Conservation (phyloP, 2,888 invertebrate genomes). For the Cylindroiulus punctatus region DNA sequence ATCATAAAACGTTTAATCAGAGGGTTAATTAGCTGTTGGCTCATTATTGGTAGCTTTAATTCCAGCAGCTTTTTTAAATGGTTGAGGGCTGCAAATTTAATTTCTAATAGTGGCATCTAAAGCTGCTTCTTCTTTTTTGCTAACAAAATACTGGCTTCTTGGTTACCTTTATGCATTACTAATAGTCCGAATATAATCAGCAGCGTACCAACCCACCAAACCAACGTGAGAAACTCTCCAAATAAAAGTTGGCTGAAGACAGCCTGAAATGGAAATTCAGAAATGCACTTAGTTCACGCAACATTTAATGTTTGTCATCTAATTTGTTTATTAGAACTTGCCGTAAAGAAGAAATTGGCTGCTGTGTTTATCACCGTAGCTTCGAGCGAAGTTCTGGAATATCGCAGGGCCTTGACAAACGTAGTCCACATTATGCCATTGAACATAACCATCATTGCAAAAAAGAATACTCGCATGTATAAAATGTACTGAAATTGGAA, state of each 20-base stretch:
- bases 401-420: slow-evolving; percentile 67
- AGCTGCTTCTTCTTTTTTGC: slow-evolving; percentile 33
- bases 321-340: slow-evolving; percentile 61
- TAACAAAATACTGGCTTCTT: slow-evolving; percentile 45
- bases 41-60: too few species aligned
- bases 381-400: slow-evolving; percentile 67
- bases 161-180: slow-evolving; percentile 68
- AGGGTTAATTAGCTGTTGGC: neutral
- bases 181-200: slow-evolving; percentile 77
- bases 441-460: slow-evolving; percentile 65
- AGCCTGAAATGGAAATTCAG: slow-evolving; percentile 71
- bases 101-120: neutral
- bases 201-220: slow-evolving; percentile 78
- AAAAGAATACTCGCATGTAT: slow-evolving; percentile 63
- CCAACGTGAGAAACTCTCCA: slow-evolving; percentile 74
- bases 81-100: neutral
- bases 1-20: neutral
- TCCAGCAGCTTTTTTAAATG: too few species aligned
- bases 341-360: slow-evolving; percentile 68
- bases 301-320: neutral
- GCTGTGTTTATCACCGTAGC: slow-evolving; percentile 68
- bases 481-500: slow-evolving; percentile 62
- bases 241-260: slow-evolving; percentile 76
- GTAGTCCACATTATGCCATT: slow-evolving; percentile 69
- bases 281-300: neutral